Evolutionary conservation across 2,113 vertebrate species (phyloP), one percentile per base, ranked within the genome.

Genomic region (Scortum barcoo): DNA sequence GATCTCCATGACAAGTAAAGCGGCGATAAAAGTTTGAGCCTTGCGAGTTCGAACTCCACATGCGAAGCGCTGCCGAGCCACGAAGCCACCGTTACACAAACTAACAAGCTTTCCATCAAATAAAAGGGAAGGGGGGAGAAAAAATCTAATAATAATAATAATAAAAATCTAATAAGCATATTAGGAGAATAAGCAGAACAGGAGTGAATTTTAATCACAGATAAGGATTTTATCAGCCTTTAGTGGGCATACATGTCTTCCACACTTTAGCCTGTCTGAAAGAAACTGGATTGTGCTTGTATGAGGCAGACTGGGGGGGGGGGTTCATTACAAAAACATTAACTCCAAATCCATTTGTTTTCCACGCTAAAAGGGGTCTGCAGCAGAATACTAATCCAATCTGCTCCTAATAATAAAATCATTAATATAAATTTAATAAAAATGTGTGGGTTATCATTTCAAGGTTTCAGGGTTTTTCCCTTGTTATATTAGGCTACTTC

Each of bases 201-300:
- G 30, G 79, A 86, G 85, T 72, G 75, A 80, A 82, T 85, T 86
- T 86, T 90, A 92, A 92, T 91, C 90, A 92, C 90, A 88, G 87
- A 91, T 90, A 84, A 90, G 86, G 75, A 85, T 88, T 84, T 90
- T 85, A 91, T 93, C 88, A 72, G 87, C 78, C 69, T 81, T 89
- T 80, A 38, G 72, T 71, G 88, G 74, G 30, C 54, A 78, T 84
- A 42, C 83, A 86, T 91, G 81, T 87, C 28, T 76, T 84, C 78
- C 78, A 56, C 78, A 69, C 81, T 88, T 86, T 48, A 84, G 77
- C 38, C 75, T 33, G 74, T 61, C 72, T 86, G 78, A 53, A 28
- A 73, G 80, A 56, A 46, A 77, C 70, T 44, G 50, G 81, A 81
- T 54, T 54, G 60, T 68, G 69, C 69, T 40, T 20, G 63, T 57